phyloP scores from a whole-genome alignment of 2,888 invertebrate genomes.

The Loripinus fragilis region DNA sequence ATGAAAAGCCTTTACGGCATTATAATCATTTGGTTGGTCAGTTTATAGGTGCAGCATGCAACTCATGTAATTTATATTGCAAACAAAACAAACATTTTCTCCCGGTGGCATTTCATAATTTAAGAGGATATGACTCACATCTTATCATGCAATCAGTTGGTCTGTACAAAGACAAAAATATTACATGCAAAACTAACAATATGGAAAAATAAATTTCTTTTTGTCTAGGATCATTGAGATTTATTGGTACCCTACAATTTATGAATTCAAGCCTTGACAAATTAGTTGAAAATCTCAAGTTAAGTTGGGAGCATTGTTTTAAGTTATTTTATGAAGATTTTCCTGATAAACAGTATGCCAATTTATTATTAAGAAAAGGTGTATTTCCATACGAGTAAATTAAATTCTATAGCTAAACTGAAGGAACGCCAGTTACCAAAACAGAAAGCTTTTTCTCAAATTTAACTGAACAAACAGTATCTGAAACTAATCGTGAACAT shows the following conservation, averaged over 20 bases:
- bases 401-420: conserved; percentile 23
- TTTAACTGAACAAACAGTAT: conserved; percentile 28
- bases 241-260: conserved; percentile 48
- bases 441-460: conserved; percentile 32
- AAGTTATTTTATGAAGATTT: conserved; percentile 1
- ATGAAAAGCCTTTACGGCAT: conserved; percentile 29
- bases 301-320: neutral
- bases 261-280: conserved; percentile 34
- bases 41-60: conserved; percentile 52
- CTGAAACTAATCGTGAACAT: conserved; percentile 23
- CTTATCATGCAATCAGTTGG: conserved; percentile 41
- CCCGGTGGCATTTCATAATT: conserved; percentile 56
- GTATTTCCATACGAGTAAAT: neutral
- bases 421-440: conserved; percentile 27
- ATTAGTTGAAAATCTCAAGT: conserved; percentile 28
- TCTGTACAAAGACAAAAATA: conserved; percentile 32
- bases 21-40: conserved; percentile 52
- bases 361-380: conserved; percentile 1
- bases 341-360: neutral
- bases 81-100: conserved; percentile 35
- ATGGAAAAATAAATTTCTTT: conserved; percentile 62
- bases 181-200: conserved; percentile 54
- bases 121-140: conserved; percentile 52
- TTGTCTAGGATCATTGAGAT: conserved; percentile 48
- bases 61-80: conserved; percentile 43